A percentile compares a stretch with the other conserved stretches of the same genome.
Conservation (phyloP, 1,140 invertebrate genomes). For the Globodera ellingtonae region DNA sequence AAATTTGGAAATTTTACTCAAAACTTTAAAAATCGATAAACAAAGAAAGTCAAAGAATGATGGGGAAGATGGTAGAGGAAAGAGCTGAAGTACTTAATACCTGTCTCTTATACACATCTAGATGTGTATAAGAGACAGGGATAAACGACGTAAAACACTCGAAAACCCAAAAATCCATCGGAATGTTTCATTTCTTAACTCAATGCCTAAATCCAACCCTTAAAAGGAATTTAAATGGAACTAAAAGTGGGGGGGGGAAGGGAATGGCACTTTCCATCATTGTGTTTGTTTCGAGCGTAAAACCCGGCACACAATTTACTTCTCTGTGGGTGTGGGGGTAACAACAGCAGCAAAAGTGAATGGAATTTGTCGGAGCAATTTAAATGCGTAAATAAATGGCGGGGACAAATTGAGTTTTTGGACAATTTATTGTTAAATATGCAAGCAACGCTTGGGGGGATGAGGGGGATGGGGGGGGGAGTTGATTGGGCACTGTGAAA, state of each 20-base stretch:
- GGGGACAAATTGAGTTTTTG: too few species aligned
- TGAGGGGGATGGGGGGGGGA: too few species aligned
- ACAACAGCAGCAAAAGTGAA: background rate
- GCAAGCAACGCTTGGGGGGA: background rate
- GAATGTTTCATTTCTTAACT: too few species aligned
- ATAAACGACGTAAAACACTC: background rate
- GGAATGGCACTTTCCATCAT: too few species aligned
- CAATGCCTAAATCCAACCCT: too few species aligned
- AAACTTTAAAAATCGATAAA: background rate
- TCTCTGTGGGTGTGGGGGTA: too few species aligned
- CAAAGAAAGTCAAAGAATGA: conserved; percentile 6
- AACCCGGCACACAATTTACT: background rate
- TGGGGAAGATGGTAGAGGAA: background rate
- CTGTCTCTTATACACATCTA: too few species aligned
- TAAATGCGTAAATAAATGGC: background rate
- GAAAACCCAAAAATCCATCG: background rate
- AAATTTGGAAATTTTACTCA: conserved; percentile 2
- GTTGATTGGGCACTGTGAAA: background rate
- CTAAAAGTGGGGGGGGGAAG: background rate
- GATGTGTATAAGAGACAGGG: too few species aligned
- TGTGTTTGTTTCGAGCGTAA: background rate
- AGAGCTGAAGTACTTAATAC: background rate
- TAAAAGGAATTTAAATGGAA: background rate
- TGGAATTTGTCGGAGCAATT: background rate
- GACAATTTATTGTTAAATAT: too few species aligned